Evolutionary conservation across 2,113 vertebrate genomes (phyloP), one percentile per base, ranked within the genome.

Genomic region (Perca flavescens): DNA sequence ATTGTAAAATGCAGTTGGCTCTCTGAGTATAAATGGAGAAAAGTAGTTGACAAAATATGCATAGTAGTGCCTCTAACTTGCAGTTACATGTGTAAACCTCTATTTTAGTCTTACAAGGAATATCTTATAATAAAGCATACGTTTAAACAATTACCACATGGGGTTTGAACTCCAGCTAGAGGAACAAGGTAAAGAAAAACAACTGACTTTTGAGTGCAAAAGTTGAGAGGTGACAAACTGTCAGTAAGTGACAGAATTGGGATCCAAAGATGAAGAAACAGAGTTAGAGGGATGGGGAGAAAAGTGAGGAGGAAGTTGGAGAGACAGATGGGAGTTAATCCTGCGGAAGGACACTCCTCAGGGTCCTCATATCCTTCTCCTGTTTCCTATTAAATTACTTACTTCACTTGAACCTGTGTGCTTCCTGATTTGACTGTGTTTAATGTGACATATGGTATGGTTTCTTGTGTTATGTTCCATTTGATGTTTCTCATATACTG

Each of bases 291-390:
- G 46, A 68, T 22, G 49, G 71, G 69, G 66, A 64, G 65, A 54
- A 72, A 79, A 64, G 21, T 34, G 63, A 66, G 34, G 73, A 85
- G 86, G 89, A 91, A 87, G 86, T 73, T 28, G 25, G 50, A 74
- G 60, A 83, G 87, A 88, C 88, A 53, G 69, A 81, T 84, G 84
- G 76, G 64, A 80, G 65, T 60, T 56, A 83, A 84, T 88, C 80
- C 76, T 53, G 71, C 28, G 36, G 86, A 88, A 79, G 75, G 63
- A 88, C 36, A 22, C 61, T 81, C 83, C 80, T 74, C 57, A 17
- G 82, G 81, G 67, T 82, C 62, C 50, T 83, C 63, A 66, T 64
- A 83, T 78, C 86, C 84, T 56, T 60, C 86, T 87, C 70, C 82
- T 61, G 77, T 79, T 84, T 79, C 87, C 80, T 79, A 82, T 86